Conservation (phyloP, 2,888 invertebrate species). For the Trissolcus japonicus region DNA sequence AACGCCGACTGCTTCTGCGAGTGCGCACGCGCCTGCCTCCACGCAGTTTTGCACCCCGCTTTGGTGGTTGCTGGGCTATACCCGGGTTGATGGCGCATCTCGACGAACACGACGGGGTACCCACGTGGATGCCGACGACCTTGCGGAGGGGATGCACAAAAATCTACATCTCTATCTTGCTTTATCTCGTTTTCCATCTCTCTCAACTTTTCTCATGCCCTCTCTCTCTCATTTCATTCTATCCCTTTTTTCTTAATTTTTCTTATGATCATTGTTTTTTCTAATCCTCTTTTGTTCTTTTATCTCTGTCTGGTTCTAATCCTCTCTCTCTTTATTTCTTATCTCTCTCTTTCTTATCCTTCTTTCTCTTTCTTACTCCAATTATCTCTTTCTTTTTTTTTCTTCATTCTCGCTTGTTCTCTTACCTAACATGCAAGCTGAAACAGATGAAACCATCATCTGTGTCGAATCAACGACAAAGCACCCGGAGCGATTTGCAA, state of each 20-base stretch:
- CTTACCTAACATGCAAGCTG: neutral
- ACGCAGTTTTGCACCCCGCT: conserved; percentile 24
- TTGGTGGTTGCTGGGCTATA: conserved; percentile 26
- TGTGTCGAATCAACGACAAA: conserved; percentile 12
- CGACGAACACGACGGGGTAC: conserved; percentile 6
- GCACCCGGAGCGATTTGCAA: conserved; percentile 14
- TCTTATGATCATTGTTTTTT: neutral
- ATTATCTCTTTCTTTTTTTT: too few species aligned
- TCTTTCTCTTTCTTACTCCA: too few species aligned
- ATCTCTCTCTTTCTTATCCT: too few species aligned
- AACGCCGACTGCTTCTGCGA: conserved; percentile 32
- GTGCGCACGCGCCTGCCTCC: conserved; percentile 29
- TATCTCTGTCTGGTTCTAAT: too few species aligned
- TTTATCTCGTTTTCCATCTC: neutral
- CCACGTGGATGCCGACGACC: conserved; percentile 30
- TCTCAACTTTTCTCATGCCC: neutral
- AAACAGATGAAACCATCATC: conserved; percentile 33
- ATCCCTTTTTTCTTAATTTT: too few species aligned
- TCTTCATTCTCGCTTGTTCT: too few species aligned
- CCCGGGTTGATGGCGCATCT: conserved; percentile 16
- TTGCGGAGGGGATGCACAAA: conserved; percentile 8
- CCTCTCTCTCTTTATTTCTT: too few species aligned
- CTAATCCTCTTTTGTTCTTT: too few species aligned
- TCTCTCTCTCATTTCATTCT: too few species aligned
- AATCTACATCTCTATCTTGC: neutral